Evolutionary conservation across 2,113 vertebrate species (phyloP).

Genomic region (Ranitomeya variabilis): DNA sequence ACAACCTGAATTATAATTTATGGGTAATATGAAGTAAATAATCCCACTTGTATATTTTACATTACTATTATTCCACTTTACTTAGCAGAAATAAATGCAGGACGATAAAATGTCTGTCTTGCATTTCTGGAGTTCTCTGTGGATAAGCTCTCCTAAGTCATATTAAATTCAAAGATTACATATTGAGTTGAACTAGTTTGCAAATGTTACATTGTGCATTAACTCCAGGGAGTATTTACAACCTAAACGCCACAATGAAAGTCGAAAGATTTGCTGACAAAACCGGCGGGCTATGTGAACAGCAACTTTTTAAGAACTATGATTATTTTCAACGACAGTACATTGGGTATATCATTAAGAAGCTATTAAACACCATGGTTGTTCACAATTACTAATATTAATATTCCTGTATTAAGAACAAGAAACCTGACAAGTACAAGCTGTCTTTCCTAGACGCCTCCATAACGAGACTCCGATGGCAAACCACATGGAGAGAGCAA

Average conservation of each 20-base stretch:
- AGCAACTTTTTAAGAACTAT: slow-evolving; percentile 63
- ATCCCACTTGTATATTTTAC: slow-evolving; percentile 36
- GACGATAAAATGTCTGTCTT: slow-evolving; percentile 36
- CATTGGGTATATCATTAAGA: slow-evolving; percentile 63
- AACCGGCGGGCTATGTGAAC: slow-evolving; percentile 60
- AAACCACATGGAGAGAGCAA: slow-evolving; percentile 29
- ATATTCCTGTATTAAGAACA: slow-evolving; percentile 48
- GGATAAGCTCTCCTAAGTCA: slow-evolving; percentile 63
- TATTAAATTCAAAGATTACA: slow-evolving; percentile 64
- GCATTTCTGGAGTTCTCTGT: slow-evolving; percentile 61
- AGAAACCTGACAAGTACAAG: slow-evolving; percentile 56
- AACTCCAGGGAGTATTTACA: slow-evolving; percentile 66
- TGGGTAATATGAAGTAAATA: neutral
- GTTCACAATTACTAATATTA: slow-evolving; percentile 62
- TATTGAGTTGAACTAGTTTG: slow-evolving; percentile 62
- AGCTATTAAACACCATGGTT: slow-evolving; percentile 61
- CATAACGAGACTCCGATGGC: slow-evolving; percentile 41
- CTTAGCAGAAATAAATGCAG: slow-evolving; percentile 48
- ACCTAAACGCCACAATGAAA: slow-evolving; percentile 65
- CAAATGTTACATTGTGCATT: slow-evolving; percentile 63
- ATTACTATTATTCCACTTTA: slow-evolving; percentile 38
- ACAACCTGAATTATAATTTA: slow-evolving; percentile 10
- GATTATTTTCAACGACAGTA: slow-evolving; percentile 60
- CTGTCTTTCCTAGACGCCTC: slow-evolving; percentile 27
- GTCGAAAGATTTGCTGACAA: slow-evolving; percentile 65